Evolutionary conservation across 2,797 vertebrate genomes (phyloP).

Genomic region (Pygocentrus nattereri): DNA sequence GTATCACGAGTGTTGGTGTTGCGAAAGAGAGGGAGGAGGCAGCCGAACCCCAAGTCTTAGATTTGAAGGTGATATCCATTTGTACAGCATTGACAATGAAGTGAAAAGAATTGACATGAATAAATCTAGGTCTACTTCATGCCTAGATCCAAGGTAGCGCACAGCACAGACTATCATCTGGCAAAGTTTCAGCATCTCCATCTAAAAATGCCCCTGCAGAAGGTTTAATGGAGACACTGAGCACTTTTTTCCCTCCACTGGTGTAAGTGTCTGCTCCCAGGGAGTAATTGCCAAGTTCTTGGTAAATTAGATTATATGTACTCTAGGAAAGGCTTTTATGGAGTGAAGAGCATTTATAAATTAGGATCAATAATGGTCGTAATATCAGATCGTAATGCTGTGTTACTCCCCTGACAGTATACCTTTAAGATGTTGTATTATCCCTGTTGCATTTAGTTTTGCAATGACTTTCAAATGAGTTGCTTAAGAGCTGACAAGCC

Average conservation of each 20-base stretch:
- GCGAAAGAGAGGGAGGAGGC: neutral
- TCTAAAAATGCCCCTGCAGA: slow-evolving; percentile 22
- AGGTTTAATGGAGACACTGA: slow-evolving; percentile 49
- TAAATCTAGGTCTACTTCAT: slow-evolving; percentile 6
- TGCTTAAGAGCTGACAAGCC: slow-evolving; percentile 30
- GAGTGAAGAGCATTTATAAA: slow-evolving; percentile 46
- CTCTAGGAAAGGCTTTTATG: slow-evolving; percentile 41
- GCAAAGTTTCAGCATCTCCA: slow-evolving; percentile 31
- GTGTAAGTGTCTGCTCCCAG: slow-evolving; percentile 34
- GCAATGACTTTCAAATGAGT: slow-evolving; percentile 36
- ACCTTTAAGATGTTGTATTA: slow-evolving; percentile 35
- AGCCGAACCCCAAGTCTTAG: neutral
- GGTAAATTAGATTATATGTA: slow-evolving; percentile 53
- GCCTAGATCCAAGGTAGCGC: neutral
- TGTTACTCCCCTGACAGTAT: slow-evolving; percentile 20
- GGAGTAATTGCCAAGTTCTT: slow-evolving; percentile 48
- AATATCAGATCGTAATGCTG: slow-evolving; percentile 20
- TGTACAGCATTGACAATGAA: slow-evolving; percentile 2
- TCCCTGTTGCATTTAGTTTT: slow-evolving; percentile 24
- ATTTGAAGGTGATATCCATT: neutral
- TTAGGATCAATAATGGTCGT: slow-evolving; percentile 39
- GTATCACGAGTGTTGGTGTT: slow-evolving; percentile 6
- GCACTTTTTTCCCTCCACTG: slow-evolving; percentile 32
- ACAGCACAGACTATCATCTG: slow-evolving; percentile 3
- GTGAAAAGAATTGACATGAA: neutral